Base-by-base conservation (phyloP, 2,113 vertebrate species). In the Gulo gulo region DNA sequence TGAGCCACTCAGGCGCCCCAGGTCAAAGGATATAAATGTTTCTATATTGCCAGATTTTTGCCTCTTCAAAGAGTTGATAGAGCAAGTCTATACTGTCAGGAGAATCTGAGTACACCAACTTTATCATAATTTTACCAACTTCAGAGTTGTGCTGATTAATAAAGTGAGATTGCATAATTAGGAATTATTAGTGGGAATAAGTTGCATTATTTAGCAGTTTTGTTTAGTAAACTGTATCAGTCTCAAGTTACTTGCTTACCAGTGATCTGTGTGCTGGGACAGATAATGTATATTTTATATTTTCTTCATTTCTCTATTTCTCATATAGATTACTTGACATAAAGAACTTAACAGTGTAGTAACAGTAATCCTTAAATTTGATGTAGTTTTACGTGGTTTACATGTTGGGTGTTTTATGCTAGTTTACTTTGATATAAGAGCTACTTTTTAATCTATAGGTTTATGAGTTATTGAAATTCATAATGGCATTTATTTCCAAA, bases 311-410 rank as follows among this genome's bases (percentile, higher is more conserved):
- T 95, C 55, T 61, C 7, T 73, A 67, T 84, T 87, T 88, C 50
- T 94, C 4, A 55, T 65, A 90, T 82, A 76, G 18, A 86, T 96
- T 88, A 80, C 47, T 61, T 55, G 52, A 55, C 52, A 52, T 52
- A 55, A 55, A 24, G 88, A 79, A 55, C 39, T 93, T 69, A 15
- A 87, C 34, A 92, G 18, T 16, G 21, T 86, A n/a, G 7, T 95
- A 85, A 83, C 34, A 86, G 88, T 87, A 86, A 76, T 92, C n/a
- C 74, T 94, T 94, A 91, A 80, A 45, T 89, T 87, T 42, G 89
- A 39, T 92, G 31, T 12, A 90, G 15, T 94, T 87, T 97, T 88
- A 93, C 47, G 52, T 79, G 90, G 24, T n/a, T 96, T 82, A 34
- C 63, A 85, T 31, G 20, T 86, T 82, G 73, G n/a, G 34, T 79